Evolutionary conservation across 2,113 vertebrate genomes (phyloP).

Genomic region (Calyptomena viridis): DNA sequence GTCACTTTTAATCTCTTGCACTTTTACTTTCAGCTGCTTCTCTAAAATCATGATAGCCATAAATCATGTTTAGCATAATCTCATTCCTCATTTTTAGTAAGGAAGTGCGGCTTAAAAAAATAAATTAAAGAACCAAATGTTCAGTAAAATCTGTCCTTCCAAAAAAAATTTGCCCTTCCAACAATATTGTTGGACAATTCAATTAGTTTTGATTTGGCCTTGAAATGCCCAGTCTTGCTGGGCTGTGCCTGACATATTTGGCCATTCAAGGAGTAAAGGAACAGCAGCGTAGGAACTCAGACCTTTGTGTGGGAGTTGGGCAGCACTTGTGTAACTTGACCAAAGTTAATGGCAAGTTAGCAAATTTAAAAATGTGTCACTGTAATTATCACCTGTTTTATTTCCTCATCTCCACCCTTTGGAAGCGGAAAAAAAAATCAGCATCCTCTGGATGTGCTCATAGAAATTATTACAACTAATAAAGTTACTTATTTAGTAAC

Average conservation of each 20-base stretch:
- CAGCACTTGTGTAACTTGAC: neutral
- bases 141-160: neutral
- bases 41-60: neutral
- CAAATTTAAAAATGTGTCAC: neutral
- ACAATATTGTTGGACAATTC: neutral
- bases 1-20: neutral
- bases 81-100: constrained; percentile 2
- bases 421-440: neutral
- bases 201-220: neutral
- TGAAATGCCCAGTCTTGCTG: neutral
- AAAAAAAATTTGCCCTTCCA: neutral
- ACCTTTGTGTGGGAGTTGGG: neutral
- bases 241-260: neutral
- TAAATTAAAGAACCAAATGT: neutral
- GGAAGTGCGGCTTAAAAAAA: neutral
- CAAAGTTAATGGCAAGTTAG: neutral
- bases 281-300: neutral
- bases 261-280: neutral
- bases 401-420: neutral
- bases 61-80: neutral
- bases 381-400: neutral
- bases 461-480: neutral
- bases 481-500: neutral
- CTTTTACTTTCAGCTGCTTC: neutral
- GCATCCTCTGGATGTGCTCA: neutral